Base-by-base conservation (phyloP, 2,888 invertebrate genomes). In the Platynereis dumerilii region DNA sequence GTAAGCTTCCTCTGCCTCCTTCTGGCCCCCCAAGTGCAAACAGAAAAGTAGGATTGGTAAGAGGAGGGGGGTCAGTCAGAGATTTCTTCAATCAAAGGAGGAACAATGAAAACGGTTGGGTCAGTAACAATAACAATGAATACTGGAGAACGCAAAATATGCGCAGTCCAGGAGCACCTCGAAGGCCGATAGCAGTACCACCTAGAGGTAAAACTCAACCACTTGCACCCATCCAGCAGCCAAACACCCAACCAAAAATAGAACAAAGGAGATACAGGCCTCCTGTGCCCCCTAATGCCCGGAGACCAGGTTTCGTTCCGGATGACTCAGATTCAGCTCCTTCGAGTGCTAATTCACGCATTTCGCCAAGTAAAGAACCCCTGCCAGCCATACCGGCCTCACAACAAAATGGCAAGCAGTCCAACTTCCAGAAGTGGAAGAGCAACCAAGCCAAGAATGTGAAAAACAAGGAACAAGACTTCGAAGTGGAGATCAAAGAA, bases 121-220 rank as follows among this genome's bases (percentile, higher is more conserved):
- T 34, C 12, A 34, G 12, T 12, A 48, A 48, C 17, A 48, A 48
- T 48, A 22, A n/a, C 48, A 20, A n/a, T 20, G 20, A 48, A 22
- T n/a, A n/a, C n/a, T 20, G 48, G 20, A 48, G 48, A 20, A 22
- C 20, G 17, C 48, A 48, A n/a, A 48, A n/a, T n/a, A 48, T 22
- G n/a, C 48, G 20, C 5, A 48, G 20, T 20, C 20, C 20, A 39
- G 28, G 34, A 3, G 42, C 58, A 20, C n/a, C n/a, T 34, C 52
- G 60, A n/a, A 53, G 54, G 20, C 60, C 58, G 12, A 28, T 65
- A 26, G 44, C 55, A 17, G 63, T 63, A 29, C 53, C 65, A 39
- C 75, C 74, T 60, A 74, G 75, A 1, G 79, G 79, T 0, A 68
- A 75, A 20, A 66, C 73, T 22, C 74, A 78, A n/a, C 77, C 74